Base-by-base conservation (phyloP, 2,888 invertebrate genomes). In the Chrysolina americana region DNA sequence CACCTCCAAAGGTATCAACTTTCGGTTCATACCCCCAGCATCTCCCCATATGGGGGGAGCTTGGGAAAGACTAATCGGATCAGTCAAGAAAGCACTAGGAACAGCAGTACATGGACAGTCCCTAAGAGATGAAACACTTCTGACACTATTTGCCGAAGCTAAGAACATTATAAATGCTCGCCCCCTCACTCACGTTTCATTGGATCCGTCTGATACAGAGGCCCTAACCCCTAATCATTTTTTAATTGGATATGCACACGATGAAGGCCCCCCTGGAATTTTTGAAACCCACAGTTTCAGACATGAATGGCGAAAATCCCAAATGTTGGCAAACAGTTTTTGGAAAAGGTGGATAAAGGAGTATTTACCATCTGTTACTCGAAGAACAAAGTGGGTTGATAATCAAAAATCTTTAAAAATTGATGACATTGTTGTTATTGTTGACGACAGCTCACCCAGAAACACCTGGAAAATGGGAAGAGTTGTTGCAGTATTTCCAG, bases 351-450 rank as follows among this genome's bases (percentile, higher is more conserved):
- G 64, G 44, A 5, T 64, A 21, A 41, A 64, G 17, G 41, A 64
- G 21, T 64, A 64, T 44, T 23, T 64, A 64, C 64, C 41, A 0
- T 19, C 64, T 10, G 15, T 64, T 15, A 17, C 19, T 15, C 19
- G 15, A 17, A 13, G 44, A 41, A 64, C 4, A 44, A 44, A 64
- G 10, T 64, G 64, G 64, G 1, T 23, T 44, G 44, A 64, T 41
- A 44, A 64, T 44, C 19, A 17, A 64, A 10, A 23, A 15, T 21
- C 15, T 8, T 41, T 41, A 10, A 41, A 64, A n/a, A 36, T 17
- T 64, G 41, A 41, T 36, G 64, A 64, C 36, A n/a, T n/a, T n/a
- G 41, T 64, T 21, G n/a, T 64, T 13, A 64, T 64, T 23, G 64
- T 44, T n/a, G 44, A 64, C 36, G 21, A 41, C 15, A 64, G 23